Evolutionary conservation across 2,797 vertebrate species (phyloP).

Genomic region (Chrosomus eos): DNA sequence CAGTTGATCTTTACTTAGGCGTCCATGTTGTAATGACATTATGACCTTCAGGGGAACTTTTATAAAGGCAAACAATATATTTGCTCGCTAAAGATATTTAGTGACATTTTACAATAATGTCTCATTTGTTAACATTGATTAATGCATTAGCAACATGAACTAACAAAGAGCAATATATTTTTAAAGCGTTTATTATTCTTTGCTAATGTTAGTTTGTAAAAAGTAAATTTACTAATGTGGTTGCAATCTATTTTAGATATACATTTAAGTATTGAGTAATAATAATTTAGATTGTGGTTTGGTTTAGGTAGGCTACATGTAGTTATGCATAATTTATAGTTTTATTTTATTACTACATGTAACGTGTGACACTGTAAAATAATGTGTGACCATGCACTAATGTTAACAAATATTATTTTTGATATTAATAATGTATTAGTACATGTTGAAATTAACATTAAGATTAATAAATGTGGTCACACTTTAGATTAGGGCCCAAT

Average conservation of each 20-base stretch:
- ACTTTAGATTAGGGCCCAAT: too few species aligned
- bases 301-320: not conserved
- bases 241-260: not conserved
- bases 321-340: not conserved
- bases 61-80: not conserved
- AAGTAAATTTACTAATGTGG: not conserved
- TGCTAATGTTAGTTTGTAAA: not conserved
- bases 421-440: not conserved
- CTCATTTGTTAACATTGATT: not conserved
- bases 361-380: not conserved
- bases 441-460: not conserved
- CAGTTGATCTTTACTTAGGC: not conserved
- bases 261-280: not conserved
- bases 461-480: not conserved
- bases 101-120: not conserved
- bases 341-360: not conserved
- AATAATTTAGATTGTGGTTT: not conserved
- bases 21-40: conserved; percentile 30
- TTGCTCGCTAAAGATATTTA: not conserved
- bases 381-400: not conserved
- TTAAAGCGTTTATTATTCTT: not conserved
- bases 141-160: not conserved
- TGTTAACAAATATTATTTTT: not conserved
- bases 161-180: not conserved
- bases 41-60: conserved; percentile 28